Base-by-base conservation (phyloP, 2,888 invertebrate genomes). In the Lydus trimaculatus region DNA sequence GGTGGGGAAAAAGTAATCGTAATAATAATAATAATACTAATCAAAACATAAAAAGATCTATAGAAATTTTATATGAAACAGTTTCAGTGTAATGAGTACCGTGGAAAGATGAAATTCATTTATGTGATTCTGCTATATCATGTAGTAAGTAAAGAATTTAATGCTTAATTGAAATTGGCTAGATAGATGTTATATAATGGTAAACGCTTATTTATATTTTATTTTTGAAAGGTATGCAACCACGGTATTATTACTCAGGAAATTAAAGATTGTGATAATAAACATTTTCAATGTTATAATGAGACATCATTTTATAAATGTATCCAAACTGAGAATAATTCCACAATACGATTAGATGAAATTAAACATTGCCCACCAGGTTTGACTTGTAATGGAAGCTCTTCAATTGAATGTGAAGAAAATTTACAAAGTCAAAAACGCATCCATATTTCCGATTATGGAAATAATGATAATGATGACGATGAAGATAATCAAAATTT, bases 311-410 rank as follows among this genome's bases (percentile, higher is more conserved):
- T 72, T 63, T 76, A 75, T 58, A 72, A 75, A 71, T 77, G 77
- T 66, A 72, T 71, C 0, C 70, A 75, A 70, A 67, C 61, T 63
- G 75, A 65, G 64, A 67, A 66, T 71, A 73, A 64, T 28, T 73
- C 33, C 58, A 65, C 71, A 20, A 65, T 74, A 17, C 48, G 20
- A 9, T 69, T 48, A 15, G 78, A 79, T 36, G 58, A 48, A n/a
- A 71, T 73, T 8, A 70, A 74, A 64, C 61, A 72, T 63, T 80
- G 80, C 61, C 79, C 80, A 2, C 64, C 71, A 13, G 79, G 79
- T 11, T 59, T 77, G 20, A 56, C 71, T 6, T 80, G 79, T 61
- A 72, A 73, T 48, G 73, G 79, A 58, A 39, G 58, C 6, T 72
- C 74, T 11, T 73, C 73, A 62, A 69, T 72, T 8, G 75, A 78